phyloP scores from a whole-genome alignment of 1,140 invertebrate genomes.

The Eubasilissa regina region DNA sequence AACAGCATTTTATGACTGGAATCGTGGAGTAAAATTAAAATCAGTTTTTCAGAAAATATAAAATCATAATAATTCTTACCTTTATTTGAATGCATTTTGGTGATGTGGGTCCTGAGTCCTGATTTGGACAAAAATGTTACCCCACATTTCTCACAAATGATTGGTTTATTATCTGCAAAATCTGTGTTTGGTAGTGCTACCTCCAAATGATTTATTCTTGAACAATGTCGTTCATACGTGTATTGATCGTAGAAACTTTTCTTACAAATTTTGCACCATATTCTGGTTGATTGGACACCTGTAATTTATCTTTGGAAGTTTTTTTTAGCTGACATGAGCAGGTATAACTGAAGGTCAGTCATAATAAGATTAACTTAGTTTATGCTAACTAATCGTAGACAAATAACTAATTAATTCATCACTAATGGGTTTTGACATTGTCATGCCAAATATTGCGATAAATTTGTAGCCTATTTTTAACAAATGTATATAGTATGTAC shows the following conservation, averaged over 20 bases:
- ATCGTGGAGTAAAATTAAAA: too few relatives aligned
- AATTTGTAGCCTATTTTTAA: too few relatives aligned
- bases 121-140: conserved; percentile 40
- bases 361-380: too few relatives aligned
- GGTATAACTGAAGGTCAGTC: too few relatives aligned
- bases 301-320: neutral
- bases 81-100: conserved; percentile 50
- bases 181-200: conserved; percentile 24
- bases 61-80: conserved; percentile 5
- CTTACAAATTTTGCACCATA: conserved; percentile 53
- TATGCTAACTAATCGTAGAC: too few relatives aligned
- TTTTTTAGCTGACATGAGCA: neutral
- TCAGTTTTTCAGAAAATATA: too few relatives aligned
- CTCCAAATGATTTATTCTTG: conserved; percentile 44
- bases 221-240: conserved; percentile 51
- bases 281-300: conserved; percentile 1
- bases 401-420: too few relatives aligned
- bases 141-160: conserved; percentile 57
- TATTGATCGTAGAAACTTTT: conserved; percentile 48
- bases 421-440: too few relatives aligned
- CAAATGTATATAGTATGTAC: too few relatives aligned
- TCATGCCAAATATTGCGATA: too few relatives aligned
- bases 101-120: conserved; percentile 39
- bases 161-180: conserved; percentile 29
- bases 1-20: neutral